A percentile compares a stretch with the other conserved stretches of the same genome.
Conservation (phyloP, 2,113 vertebrate species). For the Strigops habroptila region DNA sequence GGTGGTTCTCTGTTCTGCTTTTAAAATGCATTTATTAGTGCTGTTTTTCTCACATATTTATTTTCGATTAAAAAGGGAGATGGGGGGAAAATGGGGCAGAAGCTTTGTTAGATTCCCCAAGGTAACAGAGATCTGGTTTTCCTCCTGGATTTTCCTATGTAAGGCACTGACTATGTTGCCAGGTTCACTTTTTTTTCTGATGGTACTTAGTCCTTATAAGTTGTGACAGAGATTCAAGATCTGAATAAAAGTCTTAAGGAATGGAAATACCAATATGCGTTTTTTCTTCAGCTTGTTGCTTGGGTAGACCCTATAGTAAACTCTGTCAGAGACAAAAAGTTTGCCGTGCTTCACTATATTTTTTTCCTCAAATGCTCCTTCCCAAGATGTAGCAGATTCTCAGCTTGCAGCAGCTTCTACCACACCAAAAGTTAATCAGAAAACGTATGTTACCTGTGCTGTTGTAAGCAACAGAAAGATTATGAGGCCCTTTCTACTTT, state of each 20-base stretch:
- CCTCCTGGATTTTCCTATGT: not conserved
- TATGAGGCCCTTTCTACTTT: not conserved
- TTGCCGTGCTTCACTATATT: not conserved
- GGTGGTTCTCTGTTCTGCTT: not conserved
- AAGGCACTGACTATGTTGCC: not conserved
- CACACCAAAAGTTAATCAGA: constrained; percentile 36
- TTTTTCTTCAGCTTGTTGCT: not conserved
- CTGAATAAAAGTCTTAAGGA: not conserved
- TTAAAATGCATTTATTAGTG: not conserved
- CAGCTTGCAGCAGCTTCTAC: not conserved
- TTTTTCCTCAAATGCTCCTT: not conserved
- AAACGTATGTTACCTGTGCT: constrained; percentile 19
- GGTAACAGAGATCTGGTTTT: not conserved
- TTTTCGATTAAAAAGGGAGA: not conserved
- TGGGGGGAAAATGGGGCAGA: not conserved
- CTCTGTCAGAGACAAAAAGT: not conserved
- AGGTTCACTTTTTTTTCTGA: not conserved
- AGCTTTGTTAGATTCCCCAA: not conserved
- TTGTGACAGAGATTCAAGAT: not conserved
- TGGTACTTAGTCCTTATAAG: not conserved
- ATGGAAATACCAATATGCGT: not conserved
- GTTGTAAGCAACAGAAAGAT: not conserved
- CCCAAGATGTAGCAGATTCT: not conserved
- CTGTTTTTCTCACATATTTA: not conserved
- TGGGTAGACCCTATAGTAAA: not conserved